phyloP scores from a whole-genome alignment of 2,113 vertebrate species.

The Cottus gobio region DNA sequence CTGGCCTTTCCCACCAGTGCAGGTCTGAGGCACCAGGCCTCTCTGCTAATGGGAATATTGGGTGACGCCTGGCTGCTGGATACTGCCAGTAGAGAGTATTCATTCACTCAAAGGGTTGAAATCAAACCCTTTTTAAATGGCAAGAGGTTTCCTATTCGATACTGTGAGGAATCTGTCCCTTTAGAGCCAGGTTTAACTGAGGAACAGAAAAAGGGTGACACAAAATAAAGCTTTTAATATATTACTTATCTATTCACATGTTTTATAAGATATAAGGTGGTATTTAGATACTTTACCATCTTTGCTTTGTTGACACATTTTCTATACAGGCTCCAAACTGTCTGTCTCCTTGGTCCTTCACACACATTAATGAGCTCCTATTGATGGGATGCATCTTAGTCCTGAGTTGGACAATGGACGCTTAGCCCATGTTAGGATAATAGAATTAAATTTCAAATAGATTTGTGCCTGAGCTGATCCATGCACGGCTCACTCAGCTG shows the following conservation, averaged over 20 bases:
- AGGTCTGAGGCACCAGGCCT: conserved; percentile 65
- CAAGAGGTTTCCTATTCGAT: conserved; percentile 57
- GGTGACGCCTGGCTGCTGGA: conserved; percentile 70
- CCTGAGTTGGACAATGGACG: conserved; percentile 73
- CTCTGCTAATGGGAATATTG: conserved; percentile 75
- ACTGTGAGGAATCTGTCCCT: conserved; percentile 36
- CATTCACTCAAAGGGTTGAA: conserved; percentile 63
- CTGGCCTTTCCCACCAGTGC: conserved; percentile 74
- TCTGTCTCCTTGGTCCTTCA: conserved; percentile 53
- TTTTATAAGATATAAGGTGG: conserved; percentile 11
- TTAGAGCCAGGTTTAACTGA: conserved; percentile 20
- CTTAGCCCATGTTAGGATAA: conserved; percentile 76
- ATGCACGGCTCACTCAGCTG: conserved; percentile 62
- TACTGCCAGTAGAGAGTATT: conserved; percentile 59
- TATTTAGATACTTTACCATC: not conserved
- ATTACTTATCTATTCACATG: conserved; percentile 18
- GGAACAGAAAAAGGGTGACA: not conserved
- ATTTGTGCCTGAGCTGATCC: conserved; percentile 71
- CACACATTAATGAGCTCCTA: conserved; percentile 65
- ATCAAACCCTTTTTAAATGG: conserved; percentile 64
- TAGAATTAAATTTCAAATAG: conserved; percentile 81
- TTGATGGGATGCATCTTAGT: conserved; percentile 67
- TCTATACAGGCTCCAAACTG: conserved; percentile 60
- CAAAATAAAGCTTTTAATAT: not conserved
- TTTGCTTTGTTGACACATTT: conserved; percentile 22